These are phyloP conservation scores for Leptarthrus brevirostris DNA, from an alignment of 2,888 invertebrate genomes.

Conservation along the genomic window DNA sequence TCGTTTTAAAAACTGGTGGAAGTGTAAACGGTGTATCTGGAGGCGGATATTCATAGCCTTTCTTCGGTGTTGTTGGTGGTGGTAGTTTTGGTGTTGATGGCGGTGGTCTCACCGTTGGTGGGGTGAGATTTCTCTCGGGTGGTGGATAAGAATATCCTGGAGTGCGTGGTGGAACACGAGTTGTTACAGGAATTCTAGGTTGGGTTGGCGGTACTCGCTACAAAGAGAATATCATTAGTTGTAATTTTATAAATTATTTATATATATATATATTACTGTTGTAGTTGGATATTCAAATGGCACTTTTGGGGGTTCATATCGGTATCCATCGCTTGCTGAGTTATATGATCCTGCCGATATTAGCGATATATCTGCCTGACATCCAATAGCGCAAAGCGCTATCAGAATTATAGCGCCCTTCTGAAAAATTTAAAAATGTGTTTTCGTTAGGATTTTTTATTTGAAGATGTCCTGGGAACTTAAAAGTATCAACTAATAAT, in stretches of 20 bases:
- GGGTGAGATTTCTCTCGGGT: background rate
- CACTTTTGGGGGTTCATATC: constrained; percentile 24
- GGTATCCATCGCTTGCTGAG: constrained; percentile 34
- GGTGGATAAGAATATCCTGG: constrained; percentile 21
- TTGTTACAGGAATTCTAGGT: constrained; percentile 32
- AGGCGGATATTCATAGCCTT: constrained; percentile 24
- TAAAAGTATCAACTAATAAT: no score
- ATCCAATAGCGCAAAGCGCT: constrained; percentile 30
- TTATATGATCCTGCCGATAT: constrained; percentile 21
- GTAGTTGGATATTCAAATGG: constrained; percentile 22
- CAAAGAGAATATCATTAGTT: no score
- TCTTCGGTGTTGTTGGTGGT: constrained; percentile 2
- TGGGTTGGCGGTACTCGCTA: constrained; percentile 8
- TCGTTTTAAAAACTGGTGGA: background rate
- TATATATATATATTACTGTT: background rate
- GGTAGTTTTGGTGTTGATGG: constrained; percentile 8
- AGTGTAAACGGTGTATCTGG: constrained; percentile 12
- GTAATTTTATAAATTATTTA: no score
- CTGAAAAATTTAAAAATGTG: constrained; percentile 13
- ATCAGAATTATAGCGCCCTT: constrained; percentile 35
- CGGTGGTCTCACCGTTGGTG: constrained; percentile 22
- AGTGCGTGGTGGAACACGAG: constrained; percentile 8
- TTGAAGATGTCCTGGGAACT: no score
- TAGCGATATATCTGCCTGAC: constrained; percentile 27
- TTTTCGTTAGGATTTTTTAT: no score